Conservation (phyloP, 2,113 vertebrate genomes). For the Rhinichthys klamathensis region DNA sequence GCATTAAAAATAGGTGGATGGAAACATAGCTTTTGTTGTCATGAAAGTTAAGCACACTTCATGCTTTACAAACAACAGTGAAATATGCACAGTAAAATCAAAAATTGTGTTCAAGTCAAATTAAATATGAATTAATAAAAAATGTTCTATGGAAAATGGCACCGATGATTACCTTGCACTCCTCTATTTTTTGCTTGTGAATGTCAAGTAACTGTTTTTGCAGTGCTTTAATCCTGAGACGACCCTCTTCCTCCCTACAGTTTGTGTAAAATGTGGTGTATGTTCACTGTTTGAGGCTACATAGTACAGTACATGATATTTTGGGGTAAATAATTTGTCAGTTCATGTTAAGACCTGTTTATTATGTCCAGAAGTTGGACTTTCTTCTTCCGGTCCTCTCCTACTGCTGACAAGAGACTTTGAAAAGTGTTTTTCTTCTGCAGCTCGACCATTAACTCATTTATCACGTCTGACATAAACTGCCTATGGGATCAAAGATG, state of each 20-base stretch:
- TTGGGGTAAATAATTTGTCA: neutral
- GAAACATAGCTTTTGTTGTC: no score
- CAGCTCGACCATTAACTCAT: conserved; percentile 67
- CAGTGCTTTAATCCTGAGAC: conserved; percentile 73
- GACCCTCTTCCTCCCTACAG: conserved; percentile 79
- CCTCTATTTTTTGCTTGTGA: conserved; percentile 73
- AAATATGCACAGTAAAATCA: neutral
- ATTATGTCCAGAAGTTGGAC: conserved; percentile 70
- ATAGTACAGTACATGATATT: neutral
- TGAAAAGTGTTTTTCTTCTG: conserved; percentile 71
- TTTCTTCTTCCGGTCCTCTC: conserved; percentile 73
- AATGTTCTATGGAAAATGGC: neutral
- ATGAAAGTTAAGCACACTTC: no score
- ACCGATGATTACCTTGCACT: conserved; percentile 76
- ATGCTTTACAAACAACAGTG: neutral
- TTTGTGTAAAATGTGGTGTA: conserved; percentile 9
- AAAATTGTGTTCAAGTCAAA: neutral
- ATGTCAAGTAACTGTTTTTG: conserved; percentile 78
- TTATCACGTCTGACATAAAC: conserved; percentile 73
- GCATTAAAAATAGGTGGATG: no score
- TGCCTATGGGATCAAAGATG: conserved; percentile 69
- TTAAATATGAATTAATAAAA: neutral
- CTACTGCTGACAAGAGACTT: conserved; percentile 70
- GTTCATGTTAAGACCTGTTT: conserved; percentile 71
- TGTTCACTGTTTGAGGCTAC: neutral